These are phyloP conservation scores for Chauna torquata DNA, from an alignment of 2,113 vertebrate species.

Conservation along the genomic window DNA sequence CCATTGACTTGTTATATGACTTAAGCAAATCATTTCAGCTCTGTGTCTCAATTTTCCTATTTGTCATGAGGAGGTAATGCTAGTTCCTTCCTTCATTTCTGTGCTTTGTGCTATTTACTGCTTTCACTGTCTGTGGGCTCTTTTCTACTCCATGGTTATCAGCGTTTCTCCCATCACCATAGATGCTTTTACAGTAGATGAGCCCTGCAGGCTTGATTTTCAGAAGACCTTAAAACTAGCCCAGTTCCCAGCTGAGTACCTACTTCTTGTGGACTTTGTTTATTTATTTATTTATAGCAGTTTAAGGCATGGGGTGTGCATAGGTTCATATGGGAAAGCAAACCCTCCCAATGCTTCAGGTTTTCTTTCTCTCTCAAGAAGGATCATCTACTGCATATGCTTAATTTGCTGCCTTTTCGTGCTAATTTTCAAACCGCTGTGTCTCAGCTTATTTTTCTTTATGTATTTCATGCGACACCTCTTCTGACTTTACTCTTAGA, in stretches of 20 bases:
- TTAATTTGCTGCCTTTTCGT: neutral
- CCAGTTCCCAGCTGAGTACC: neutral
- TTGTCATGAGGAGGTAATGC: neutral
- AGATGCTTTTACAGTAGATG: neutral
- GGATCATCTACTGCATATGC: neutral
- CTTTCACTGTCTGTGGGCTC: neutral
- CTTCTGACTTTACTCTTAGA: neutral
- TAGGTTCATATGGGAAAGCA: neutral
- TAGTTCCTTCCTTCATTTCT: neutral
- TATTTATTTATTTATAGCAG: neutral
- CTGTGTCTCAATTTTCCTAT: neutral
- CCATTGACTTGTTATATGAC: neutral
- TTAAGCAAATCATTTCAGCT: neutral
- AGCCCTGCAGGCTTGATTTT: neutral
- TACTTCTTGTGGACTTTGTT: neutral
- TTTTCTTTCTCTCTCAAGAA: neutral
- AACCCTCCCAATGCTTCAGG: neutral
- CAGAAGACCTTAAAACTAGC: neutral
- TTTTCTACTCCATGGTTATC: neutral
- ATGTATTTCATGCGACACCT: neutral
- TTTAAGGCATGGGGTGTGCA: neutral
- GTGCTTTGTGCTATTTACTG: neutral
- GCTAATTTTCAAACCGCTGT: neutral
- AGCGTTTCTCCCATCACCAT: neutral
- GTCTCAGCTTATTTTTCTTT: neutral